A percentile compares a stretch with the other conserved stretches of the same genome.
Evolutionary conservation across 1,140 invertebrate genomes (phyloP).

Genomic region (Zaprionus davidi): DNA sequence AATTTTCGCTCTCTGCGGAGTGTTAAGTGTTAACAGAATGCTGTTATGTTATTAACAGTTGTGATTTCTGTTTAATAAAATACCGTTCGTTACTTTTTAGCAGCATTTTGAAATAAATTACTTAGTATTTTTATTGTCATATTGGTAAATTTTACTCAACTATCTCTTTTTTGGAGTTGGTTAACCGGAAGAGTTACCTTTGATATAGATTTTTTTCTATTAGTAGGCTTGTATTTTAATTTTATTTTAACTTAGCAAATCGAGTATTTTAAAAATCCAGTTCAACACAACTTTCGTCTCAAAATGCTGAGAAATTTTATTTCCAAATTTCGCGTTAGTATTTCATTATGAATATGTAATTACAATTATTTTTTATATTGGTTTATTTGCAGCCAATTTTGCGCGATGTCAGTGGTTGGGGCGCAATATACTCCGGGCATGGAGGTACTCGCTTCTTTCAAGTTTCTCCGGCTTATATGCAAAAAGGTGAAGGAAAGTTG

Average conservation of each 20-base stretch:
- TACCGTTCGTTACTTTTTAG: not conserved
- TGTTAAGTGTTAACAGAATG: not conserved
- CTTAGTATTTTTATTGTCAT: too few relatives aligned
- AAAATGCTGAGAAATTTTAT: slow-evolving; percentile 61
- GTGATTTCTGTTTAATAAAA: not conserved
- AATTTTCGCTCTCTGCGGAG: not conserved
- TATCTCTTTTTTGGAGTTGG: too few relatives aligned
- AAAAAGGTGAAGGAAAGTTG: slow-evolving; percentile 37
- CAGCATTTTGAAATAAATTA: not conserved
- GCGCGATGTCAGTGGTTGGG: slow-evolving; percentile 8
- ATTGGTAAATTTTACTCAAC: too few relatives aligned
- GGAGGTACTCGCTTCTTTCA: slow-evolving; percentile 12
- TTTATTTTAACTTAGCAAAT: not conserved
- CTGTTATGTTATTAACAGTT: not conserved
- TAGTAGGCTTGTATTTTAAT: not conserved
- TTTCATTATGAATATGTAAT: not conserved
- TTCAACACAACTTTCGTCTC: slow-evolving; percentile 4
- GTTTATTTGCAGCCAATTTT: slow-evolving; percentile 42
- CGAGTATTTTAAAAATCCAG: not conserved
- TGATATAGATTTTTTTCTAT: not conserved
- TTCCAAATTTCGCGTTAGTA: slow-evolving; percentile 52
- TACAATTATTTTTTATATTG: not conserved
- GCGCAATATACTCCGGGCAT: not conserved
- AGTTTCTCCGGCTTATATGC: slow-evolving; percentile 13
- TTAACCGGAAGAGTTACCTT: not conserved